Percentiles rank a stretch among this genome's conserved stretches.
These are phyloP conservation scores for Ariolimax columbianus DNA, from an alignment of 2,888 invertebrate species.

Conservation along the genomic window DNA sequence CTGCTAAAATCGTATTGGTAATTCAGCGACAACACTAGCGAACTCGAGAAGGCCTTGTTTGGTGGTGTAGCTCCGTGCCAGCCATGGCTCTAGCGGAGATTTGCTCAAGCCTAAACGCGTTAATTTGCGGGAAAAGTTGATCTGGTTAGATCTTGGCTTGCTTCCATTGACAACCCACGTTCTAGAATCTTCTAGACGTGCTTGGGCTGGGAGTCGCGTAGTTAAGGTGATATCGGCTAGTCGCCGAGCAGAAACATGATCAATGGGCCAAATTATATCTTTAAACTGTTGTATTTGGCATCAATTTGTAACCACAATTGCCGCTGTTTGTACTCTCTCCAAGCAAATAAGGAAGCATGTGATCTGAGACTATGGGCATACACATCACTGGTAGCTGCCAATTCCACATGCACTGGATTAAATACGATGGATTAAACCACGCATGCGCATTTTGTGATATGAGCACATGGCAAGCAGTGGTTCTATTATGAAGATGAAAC, in stretches of 20 bases:
- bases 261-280: constrained; percentile 39
- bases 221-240: constrained; percentile 16
- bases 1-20: background rate
- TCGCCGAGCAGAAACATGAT: background rate
- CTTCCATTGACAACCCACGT: constrained; percentile 51
- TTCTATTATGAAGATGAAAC: no score
- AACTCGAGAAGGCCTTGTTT: background rate
- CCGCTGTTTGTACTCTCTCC: constrained; percentile 28
- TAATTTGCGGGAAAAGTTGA: constrained; percentile 54
- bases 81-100: constrained; percentile 37
- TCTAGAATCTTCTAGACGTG: constrained; percentile 41
- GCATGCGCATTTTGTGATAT: no score
- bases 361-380: background rate
- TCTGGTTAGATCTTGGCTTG: constrained; percentile 26
- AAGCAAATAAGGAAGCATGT: background rate
- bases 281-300: constrained; percentile 25
- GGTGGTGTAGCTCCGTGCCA: constrained; percentile 31
- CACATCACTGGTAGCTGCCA: background rate
- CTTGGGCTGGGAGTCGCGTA: constrained; percentile 14
- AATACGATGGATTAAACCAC: background rate
- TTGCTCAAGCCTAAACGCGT: constrained; percentile 52
- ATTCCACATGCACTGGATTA: background rate
- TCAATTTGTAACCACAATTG: constrained; percentile 34
- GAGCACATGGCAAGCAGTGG: no score
- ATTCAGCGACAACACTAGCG: constrained; percentile 8